A percentile compares a stretch with the other conserved stretches of the same genome.
Conservation (phyloP, 2,888 invertebrate species). For the Thysanoteuthis rhombus region DNA sequence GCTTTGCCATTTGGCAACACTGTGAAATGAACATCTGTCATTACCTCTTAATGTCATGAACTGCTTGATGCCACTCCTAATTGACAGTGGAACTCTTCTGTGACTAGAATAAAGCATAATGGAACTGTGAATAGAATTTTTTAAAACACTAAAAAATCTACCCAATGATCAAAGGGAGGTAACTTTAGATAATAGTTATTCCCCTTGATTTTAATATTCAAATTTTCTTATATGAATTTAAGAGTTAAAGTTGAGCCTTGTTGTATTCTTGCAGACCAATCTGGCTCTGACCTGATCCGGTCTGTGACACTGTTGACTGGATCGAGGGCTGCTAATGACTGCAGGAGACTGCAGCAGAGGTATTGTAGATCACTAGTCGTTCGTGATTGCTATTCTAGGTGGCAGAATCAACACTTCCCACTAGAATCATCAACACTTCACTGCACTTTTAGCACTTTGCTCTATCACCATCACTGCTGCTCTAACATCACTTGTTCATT, state of each 20-base stretch:
- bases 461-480: neutral
- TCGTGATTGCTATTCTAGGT: neutral
- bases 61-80: too few relatives aligned
- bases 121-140: too few relatives aligned
- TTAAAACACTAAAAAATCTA: too few relatives aligned
- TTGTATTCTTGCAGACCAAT: conserved; percentile 26
- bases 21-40: neutral
- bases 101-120: too few relatives aligned
- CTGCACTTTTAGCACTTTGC: conserved; percentile 22
- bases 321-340: conserved; percentile 21
- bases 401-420: neutral
- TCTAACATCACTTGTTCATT: neutral
- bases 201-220: too few relatives aligned
- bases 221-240: too few relatives aligned
- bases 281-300: neutral
- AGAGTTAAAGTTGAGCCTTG: conserved; percentile 12
- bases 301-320: conserved; percentile 13
- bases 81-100: too few relatives aligned
- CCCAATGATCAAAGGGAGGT: too few relatives aligned
- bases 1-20: neutral
- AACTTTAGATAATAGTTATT: too few relatives aligned
- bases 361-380: conserved; percentile 12
- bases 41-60: too few relatives aligned
- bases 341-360: conserved; percentile 22
- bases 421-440: neutral